phyloP scores from a whole-genome alignment of 2,113 vertebrate species.

The Rhinoderma darwinii region DNA sequence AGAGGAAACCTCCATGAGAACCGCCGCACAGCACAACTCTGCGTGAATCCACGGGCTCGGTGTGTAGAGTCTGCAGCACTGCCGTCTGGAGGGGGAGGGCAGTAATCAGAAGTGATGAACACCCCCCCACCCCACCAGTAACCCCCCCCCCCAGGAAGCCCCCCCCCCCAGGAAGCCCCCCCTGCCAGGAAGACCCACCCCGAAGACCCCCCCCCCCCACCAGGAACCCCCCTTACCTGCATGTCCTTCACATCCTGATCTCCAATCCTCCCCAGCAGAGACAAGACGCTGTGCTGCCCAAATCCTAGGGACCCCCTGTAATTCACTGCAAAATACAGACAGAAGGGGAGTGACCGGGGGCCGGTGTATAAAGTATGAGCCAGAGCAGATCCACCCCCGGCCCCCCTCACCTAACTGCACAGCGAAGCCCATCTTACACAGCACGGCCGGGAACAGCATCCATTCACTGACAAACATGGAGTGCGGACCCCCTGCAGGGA shows the following conservation, averaged over 20 bases:
- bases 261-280: constrained; percentile 87
- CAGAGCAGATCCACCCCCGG: background rate
- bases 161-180: too few relatives aligned
- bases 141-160: background rate
- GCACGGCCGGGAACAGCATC: constrained; percentile 80
- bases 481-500: constrained; percentile 87
- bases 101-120: background rate
- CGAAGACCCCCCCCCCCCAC: background rate
- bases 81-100: constrained; percentile 74
- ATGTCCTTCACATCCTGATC: constrained; percentile 90
- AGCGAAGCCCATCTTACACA: constrained; percentile 87
- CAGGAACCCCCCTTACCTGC: constrained; percentile 74
- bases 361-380: accelerated
- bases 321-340: constrained; percentile 79
- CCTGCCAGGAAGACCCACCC: too few relatives aligned
- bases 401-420: constrained; percentile 82
- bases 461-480: constrained; percentile 83
- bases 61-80: constrained; percentile 81
- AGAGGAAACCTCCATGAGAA: constrained; percentile 93
- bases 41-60: constrained; percentile 71
- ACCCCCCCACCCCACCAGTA: background rate
- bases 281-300: constrained; percentile 88
- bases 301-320: constrained; percentile 92
- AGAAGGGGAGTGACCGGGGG: background rate
- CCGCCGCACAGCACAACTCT: constrained; percentile 85